These are phyloP conservation scores for Neodontobutis hainanensis DNA, from an alignment of 2,113 vertebrate genomes.

Conservation along the genomic window DNA sequence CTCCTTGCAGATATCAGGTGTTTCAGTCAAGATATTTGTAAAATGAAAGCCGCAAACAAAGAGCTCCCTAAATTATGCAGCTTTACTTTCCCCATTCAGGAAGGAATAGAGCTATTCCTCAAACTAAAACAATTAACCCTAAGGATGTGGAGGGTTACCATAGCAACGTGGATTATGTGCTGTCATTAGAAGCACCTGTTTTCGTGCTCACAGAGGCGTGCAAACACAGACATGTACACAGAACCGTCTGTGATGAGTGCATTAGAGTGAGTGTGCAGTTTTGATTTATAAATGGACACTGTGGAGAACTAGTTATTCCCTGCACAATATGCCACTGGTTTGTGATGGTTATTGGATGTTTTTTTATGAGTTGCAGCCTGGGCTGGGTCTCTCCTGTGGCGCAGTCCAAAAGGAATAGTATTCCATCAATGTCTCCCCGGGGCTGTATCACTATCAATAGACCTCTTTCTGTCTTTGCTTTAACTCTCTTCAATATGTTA, in stretches of 20 bases:
- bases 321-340: not conserved
- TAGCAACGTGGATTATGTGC: constrained; percentile 56
- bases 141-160: constrained; percentile 51
- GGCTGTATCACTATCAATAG: constrained; percentile 14
- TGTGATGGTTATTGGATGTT: constrained; percentile 1
- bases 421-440: constrained; percentile 40
- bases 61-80: constrained; percentile 65
- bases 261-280: not conserved
- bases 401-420: constrained; percentile 33
- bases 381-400: constrained; percentile 17
- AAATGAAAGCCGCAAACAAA: constrained; percentile 27
- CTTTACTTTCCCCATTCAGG: constrained; percentile 62
- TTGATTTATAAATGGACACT: not conserved
- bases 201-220: not conserved
- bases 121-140: constrained; percentile 58
- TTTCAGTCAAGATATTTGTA: constrained; percentile 37
- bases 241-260: not conserved
- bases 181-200: constrained; percentile 57
- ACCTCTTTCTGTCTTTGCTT: not conserved
- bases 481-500: not conserved
- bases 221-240: not conserved
- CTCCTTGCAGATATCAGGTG: not conserved
- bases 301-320: not conserved
- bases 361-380: constrained; percentile 21
- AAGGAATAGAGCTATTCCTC: constrained; percentile 66